Conservation (phyloP, 2,113 vertebrate species). For the Cairina moschata region DNA sequence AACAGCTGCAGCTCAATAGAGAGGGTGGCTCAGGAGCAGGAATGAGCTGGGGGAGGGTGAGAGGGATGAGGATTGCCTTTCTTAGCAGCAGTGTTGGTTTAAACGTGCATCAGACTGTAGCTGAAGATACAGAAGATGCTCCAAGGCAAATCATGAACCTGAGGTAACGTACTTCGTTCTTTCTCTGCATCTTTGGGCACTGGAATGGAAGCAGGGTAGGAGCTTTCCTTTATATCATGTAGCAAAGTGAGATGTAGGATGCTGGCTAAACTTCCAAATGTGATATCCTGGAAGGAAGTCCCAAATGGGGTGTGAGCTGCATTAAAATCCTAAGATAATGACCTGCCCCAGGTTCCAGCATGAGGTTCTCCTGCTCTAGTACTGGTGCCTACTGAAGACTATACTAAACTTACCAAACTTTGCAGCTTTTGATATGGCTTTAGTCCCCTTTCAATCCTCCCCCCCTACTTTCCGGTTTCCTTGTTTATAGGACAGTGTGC, state of each 20-base stretch:
- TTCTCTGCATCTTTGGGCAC: accelerated
- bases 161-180: background rate
- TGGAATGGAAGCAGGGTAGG: background rate
- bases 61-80: background rate
- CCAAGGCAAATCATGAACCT: background rate
- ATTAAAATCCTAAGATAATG: background rate
- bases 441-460: background rate
- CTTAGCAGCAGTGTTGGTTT: background rate
- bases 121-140: background rate
- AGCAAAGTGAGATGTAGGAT: background rate
- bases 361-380: background rate
- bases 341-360: background rate
- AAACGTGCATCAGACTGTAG: background rate
- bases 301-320: background rate
- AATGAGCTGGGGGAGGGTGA: background rate
- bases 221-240: background rate
- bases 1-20: constrained; percentile 44
- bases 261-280: background rate
- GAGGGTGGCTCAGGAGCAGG: background rate
- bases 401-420: background rate
- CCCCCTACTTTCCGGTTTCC: accelerated
- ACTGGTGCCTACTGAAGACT: background rate
- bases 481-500: background rate
- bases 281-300: background rate
- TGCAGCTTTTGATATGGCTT: accelerated